Conservation (phyloP, 2,888 invertebrate genomes). For the Xanthostigma xanthostigma region DNA sequence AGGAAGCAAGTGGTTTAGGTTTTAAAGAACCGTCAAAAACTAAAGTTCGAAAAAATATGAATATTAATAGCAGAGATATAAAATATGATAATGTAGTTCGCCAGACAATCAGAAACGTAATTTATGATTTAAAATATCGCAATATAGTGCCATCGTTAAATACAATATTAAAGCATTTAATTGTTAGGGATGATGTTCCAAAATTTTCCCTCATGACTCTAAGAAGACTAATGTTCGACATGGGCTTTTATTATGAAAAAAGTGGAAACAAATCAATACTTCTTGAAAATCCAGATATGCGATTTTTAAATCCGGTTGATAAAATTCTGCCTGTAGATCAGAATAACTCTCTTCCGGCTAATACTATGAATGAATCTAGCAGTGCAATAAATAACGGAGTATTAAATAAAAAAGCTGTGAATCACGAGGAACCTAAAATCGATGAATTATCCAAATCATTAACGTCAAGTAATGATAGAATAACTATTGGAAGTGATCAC, state of each 20-base stretch:
- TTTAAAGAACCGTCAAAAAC: slow-evolving; percentile 27
- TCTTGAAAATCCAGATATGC: slow-evolving; percentile 19
- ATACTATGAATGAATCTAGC: too few species aligned
- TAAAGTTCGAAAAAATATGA: slow-evolving; percentile 25
- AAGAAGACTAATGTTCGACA: slow-evolving; percentile 25
- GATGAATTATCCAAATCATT: too few species aligned
- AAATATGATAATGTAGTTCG: slow-evolving; percentile 25
- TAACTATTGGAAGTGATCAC: too few species aligned
- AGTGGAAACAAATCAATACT: slow-evolving; percentile 25
- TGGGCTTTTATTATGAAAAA: slow-evolving; percentile 28
- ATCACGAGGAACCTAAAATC: too few species aligned
- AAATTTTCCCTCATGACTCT: slow-evolving; percentile 28
- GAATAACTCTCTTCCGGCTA: too few species aligned
- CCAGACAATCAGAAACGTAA: slow-evolving; percentile 23
- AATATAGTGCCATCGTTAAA: slow-evolving; percentile 25
- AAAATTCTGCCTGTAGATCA: too few species aligned
- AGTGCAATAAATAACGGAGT: too few species aligned
- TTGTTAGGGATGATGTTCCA: slow-evolving; percentile 20
- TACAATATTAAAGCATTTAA: slow-evolving; percentile 24
- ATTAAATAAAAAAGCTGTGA: too few species aligned
- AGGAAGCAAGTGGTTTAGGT: slow-evolving; percentile 26
- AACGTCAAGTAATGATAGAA: too few species aligned
- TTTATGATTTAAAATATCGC: slow-evolving; percentile 24
- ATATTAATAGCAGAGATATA: slow-evolving; percentile 26
- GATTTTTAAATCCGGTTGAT: slow-evolving; percentile 1